phyloP scores from a whole-genome alignment of 2,797 vertebrate species.

The Ctenosaura bakeri region DNA sequence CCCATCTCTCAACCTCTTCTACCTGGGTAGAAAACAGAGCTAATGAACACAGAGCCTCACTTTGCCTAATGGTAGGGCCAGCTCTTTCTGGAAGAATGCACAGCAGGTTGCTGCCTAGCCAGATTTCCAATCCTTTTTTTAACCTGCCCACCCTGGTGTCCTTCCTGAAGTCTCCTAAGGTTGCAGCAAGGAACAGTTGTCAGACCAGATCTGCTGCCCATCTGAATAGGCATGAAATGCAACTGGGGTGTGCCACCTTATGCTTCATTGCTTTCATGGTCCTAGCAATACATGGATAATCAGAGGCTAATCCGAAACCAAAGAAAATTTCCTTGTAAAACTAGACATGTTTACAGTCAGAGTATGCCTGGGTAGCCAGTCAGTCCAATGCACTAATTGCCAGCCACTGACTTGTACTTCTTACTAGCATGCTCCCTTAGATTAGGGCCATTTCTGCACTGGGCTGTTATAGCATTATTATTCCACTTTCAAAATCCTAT shows the following conservation, averaged over 20 bases:
- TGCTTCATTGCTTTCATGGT: background rate
- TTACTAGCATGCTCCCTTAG: background rate
- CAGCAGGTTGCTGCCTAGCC: background rate
- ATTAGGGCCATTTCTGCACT: too few species aligned
- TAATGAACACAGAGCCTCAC: background rate
- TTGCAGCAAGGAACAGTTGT: background rate
- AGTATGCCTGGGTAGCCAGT: background rate
- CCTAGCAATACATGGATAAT: background rate
- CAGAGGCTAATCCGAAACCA: conserved; percentile 18
- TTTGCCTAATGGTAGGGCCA: background rate
- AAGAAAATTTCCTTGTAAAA: background rate
- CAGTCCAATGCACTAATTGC: background rate
- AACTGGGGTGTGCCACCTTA: background rate
- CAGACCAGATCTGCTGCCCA: background rate
- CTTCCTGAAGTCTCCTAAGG: background rate
- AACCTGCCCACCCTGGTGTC: background rate
- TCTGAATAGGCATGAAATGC: conserved; percentile 15
- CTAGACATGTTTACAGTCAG: background rate
- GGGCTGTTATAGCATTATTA: too few species aligned
- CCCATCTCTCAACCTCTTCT: background rate
- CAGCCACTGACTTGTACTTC: background rate
- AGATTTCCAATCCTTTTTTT: background rate
- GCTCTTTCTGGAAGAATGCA: background rate
- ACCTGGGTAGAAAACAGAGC: background rate
- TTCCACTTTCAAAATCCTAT: too few species aligned